Base-by-base conservation (phyloP, 2,113 vertebrate genomes). In the Hippocampus zosterae region DNA sequence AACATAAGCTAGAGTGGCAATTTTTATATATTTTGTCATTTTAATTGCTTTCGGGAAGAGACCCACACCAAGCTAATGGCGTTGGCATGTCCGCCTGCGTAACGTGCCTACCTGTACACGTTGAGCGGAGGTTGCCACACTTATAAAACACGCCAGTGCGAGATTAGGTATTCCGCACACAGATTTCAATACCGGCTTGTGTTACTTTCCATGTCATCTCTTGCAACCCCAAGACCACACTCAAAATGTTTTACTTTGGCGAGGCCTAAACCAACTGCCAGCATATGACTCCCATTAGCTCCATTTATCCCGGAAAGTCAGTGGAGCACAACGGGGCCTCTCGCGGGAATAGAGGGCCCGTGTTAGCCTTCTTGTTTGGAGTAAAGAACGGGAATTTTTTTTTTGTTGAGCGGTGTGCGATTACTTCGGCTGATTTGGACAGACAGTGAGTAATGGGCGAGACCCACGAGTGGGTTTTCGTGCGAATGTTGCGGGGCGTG, bases 251-350 rank as follows among this genome's bases (percentile, higher is more conserved):
- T 81, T 67, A 77, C 77, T 82, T 77, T 71, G 72, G 63, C 71
- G 71, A 74, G 81, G 73, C 75, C 62, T 60, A 82, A 81, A 83
- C 81, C 84, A 84, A 81, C 70, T 67, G 57, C 74, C 59, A 69
- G 77, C 88, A 88, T 88, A 88, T 89, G 90, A 92, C 82, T 92
- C 85, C 86, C 81, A 90, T 88, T 87, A 88, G 80, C 86, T 85
- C 79, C 83, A 88, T 88, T 88, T 86, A 90, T 85, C 81, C 84
- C 67, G 33, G 80, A 75, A 78, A 87, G 80, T 86, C 83, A 87
- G 81, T 79, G 85, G 88, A 85, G 87, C 76, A 86, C 80, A 75
- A 85, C 87, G 40, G 84, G 81, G 80, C 81, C 81, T 84, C 82
- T 55, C 29, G 37, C 78, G 83, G 70, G 75, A 76, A 69, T 18